A percentile compares a stretch with the other conserved stretches of the same genome.
These are phyloP conservation scores for Thamnophis elegans DNA, from an alignment of 2,797 vertebrate genomes.

Conservation along the genomic window DNA sequence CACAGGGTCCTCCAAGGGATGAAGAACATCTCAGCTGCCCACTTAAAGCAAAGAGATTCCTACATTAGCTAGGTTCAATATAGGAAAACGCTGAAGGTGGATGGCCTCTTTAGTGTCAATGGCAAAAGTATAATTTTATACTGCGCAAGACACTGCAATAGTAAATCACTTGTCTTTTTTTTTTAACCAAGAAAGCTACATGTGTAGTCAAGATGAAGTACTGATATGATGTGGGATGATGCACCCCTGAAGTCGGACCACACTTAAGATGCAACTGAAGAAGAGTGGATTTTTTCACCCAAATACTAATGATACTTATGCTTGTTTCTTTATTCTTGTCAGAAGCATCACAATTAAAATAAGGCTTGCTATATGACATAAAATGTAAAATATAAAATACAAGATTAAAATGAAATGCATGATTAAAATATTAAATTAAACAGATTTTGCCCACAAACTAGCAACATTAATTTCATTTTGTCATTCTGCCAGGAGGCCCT, in stretches of 20 bases:
- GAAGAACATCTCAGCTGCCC: neutral
- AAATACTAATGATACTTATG: neutral
- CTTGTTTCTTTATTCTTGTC: too few species aligned
- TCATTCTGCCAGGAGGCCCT: neutral
- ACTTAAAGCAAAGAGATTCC: neutral
- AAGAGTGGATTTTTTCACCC: neutral
- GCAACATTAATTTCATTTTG: neutral
- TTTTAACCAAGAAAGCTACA: neutral
- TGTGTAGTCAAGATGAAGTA: neutral
- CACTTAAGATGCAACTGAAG: neutral
- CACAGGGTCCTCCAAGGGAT: neutral
- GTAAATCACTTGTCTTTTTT: neutral
- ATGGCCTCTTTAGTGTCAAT: neutral
- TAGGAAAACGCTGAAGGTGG: neutral
- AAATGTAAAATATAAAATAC: too few species aligned
- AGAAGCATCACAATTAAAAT: too few species aligned
- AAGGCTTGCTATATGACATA: too few species aligned
- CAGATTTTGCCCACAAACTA: neutral
- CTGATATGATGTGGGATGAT: neutral
- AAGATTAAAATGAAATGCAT: too few species aligned
- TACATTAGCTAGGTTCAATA: neutral
- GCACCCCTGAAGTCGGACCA: neutral
- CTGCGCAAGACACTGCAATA: neutral
- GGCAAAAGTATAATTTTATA: neutral
- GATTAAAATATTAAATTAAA: too few species aligned